Percentiles rank a stretch among this genome's conserved stretches.
Evolutionary conservation across 2,888 invertebrate species (phyloP).

Genomic region (Andrena dorsata): DNA sequence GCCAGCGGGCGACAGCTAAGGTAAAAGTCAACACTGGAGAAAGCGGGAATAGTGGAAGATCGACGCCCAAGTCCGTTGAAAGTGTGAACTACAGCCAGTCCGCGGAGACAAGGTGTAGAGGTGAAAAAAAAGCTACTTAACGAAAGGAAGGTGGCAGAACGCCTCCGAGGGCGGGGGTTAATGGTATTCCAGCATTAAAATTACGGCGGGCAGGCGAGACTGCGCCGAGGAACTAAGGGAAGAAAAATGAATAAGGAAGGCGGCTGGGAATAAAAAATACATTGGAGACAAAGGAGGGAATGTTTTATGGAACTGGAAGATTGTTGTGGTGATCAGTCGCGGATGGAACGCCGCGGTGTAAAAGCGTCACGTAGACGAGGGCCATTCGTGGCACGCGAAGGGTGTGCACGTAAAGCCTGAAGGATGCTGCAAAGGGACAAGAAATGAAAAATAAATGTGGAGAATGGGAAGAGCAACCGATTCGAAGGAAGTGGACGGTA

Average conservation of each 20-base stretch:
- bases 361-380: conserved; percentile 49
- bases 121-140: conserved; percentile 37
- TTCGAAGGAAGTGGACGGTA: background rate
- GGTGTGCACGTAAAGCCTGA: conserved; percentile 47
- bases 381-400: conserved; percentile 9
- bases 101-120: background rate
- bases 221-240: conserved; percentile 14
- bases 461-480: conserved; percentile 15
- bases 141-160: conserved; percentile 21
- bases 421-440: conserved; percentile 23
- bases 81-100: background rate
- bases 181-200: conserved; percentile 61
- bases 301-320: conserved; percentile 57
- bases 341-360: conserved; percentile 7
- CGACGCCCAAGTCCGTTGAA: background rate
- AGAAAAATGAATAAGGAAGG: conserved; percentile 61
- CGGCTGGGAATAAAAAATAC: conserved; percentile 58
- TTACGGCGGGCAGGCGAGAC: conserved; percentile 44
- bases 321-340: conserved; percentile 58
- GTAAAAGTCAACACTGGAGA: background rate
- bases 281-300: conserved; percentile 49
- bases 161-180: conserved; percentile 59
- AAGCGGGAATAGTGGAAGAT: background rate
- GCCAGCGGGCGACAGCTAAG: background rate
- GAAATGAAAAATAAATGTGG: background rate